These are phyloP conservation scores for Dromas ardeola DNA, from an alignment of 2,113 vertebrate species.

Conservation along the genomic window DNA sequence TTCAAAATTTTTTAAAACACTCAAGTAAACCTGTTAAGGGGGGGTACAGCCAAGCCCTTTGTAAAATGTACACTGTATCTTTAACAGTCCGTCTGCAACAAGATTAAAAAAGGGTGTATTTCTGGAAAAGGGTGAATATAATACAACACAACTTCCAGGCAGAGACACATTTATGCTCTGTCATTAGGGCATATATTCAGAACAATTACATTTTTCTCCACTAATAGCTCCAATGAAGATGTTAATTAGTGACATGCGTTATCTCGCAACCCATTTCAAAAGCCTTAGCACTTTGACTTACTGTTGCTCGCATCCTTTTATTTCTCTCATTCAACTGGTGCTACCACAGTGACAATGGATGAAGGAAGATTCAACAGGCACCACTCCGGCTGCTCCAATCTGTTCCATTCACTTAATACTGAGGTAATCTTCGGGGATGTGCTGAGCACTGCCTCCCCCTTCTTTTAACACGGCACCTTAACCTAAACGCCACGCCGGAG, in stretches of 20 bases:
- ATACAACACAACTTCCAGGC: constrained; percentile 26
- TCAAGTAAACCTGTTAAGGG: not conserved
- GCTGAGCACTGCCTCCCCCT: constrained; percentile 24
- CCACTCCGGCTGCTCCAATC: constrained; percentile 68
- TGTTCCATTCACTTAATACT: constrained; percentile 67
- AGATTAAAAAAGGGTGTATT: constrained; percentile 33
- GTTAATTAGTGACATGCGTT: constrained; percentile 50
- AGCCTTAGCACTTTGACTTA: constrained; percentile 80
- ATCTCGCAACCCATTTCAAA: constrained; percentile 44
- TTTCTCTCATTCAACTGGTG: constrained; percentile 85
- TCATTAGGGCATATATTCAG: not conserved
- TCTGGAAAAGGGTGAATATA: not conserved
- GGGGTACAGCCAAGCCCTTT: not conserved
- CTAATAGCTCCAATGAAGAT: constrained; percentile 30
- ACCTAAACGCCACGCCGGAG: constrained; percentile 5
- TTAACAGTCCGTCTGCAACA: constrained; percentile 31
- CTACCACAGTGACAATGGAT: constrained; percentile 75
- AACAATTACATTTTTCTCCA: constrained; percentile 38
- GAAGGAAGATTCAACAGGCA: constrained; percentile 68
- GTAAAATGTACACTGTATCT: constrained; percentile 12
- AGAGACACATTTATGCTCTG: constrained; percentile 24
- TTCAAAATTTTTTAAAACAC: not conserved
- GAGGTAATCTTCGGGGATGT: constrained; percentile 59
- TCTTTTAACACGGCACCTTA: constrained; percentile 41
- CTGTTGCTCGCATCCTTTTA: constrained; percentile 89